Base-by-base conservation (phyloP, 1,140 invertebrate genomes). In the Antheraea mylitta region DNA sequence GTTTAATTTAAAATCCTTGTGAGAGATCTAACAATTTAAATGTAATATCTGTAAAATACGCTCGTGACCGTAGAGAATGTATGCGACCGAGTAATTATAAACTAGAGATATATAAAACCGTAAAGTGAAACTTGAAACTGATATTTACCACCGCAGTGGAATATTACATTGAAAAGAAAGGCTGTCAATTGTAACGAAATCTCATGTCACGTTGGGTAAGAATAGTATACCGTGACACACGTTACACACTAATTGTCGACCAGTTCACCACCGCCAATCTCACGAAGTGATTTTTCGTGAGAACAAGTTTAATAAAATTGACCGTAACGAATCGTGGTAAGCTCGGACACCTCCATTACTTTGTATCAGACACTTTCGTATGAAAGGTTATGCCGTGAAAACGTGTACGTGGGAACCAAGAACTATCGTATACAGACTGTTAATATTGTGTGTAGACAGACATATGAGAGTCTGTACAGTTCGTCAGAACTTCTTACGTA, bases 401-500 rank as follows among this genome's bases (percentile, higher is more conserved):
- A 69, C 67, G 73, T 71, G 79, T 74, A 72, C 85, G 87, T 90
- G 87, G 82, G 87, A 90, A 85, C 70, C 45, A 19, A 60, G 9
- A 62, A 68, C 42, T 67, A 78, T 78, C 75, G 64, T 69, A 79
- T 79, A 76, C 77, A 83, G 83, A 81, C 75, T 76, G 64, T 64
- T 64, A 61, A 58, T 68, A 60, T 63, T 42, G 38, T 42, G 22
- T 22, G 22, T 70, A 77, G 60, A 70, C 63, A 77, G 60, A 70
- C 63, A 69, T 77, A 42, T 63, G 67, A 72, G 71, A 79, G 76
- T 84, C 80, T 83, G 74, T 79, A 72, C 66, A 68, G 69, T 71
- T 75, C 65, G 74, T 87, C 85, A 71, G 77, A 82, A 77, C 74
- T 66, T 85, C 82, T 86, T 86, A 82, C 80, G 76, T 87, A 81